These are phyloP conservation scores for Drosophila cardini DNA, from an alignment of 1,140 invertebrate species.

Conservation along the genomic window DNA sequence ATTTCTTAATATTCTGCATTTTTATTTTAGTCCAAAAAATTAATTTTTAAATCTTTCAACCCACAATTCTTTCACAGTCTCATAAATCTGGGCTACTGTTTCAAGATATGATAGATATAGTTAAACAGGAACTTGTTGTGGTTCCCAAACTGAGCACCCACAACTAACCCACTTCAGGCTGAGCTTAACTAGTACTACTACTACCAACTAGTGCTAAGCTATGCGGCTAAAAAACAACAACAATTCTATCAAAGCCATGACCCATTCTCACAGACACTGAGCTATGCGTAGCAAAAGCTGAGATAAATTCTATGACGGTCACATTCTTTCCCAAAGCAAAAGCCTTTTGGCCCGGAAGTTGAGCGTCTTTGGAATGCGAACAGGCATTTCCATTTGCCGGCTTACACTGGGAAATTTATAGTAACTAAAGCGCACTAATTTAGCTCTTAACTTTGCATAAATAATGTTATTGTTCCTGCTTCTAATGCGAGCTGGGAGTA, in stretches of 20 bases:
- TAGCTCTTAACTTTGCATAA: slow-evolving; percentile 54
- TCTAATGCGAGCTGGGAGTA: slow-evolving; percentile 2
- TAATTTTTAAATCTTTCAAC: too few relatives aligned
- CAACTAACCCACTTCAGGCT: slow-evolving; percentile 47
- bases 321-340: slow-evolving; percentile 70
- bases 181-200: slow-evolving; percentile 2
- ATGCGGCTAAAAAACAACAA: slow-evolving; percentile 47
- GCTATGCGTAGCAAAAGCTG: slow-evolving; percentile 53
- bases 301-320: slow-evolving; percentile 57
- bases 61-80: slow-evolving; percentile 11
- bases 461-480: slow-evolving; percentile 49
- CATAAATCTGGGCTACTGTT: too few relatives aligned
- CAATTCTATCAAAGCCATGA: slow-evolving; percentile 51
- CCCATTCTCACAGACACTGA: slow-evolving; percentile 68
- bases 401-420: slow-evolving; percentile 40
- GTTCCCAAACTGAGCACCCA: slow-evolving; percentile 26
- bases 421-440: slow-evolving; percentile 61
- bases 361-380: slow-evolving; percentile 61
- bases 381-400: slow-evolving; percentile 28
- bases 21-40: background rate
- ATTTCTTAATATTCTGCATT: too few relatives aligned
- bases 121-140: slow-evolving; percentile 9
- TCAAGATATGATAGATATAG: slow-evolving; percentile 9
- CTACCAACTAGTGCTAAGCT: slow-evolving; percentile 32
- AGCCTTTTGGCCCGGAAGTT: slow-evolving; percentile 58